A percentile compares a stretch with the other conserved stretches of the same genome.
phyloP scores from a whole-genome alignment of 2,797 vertebrate species.

The Betta splendens region DNA sequence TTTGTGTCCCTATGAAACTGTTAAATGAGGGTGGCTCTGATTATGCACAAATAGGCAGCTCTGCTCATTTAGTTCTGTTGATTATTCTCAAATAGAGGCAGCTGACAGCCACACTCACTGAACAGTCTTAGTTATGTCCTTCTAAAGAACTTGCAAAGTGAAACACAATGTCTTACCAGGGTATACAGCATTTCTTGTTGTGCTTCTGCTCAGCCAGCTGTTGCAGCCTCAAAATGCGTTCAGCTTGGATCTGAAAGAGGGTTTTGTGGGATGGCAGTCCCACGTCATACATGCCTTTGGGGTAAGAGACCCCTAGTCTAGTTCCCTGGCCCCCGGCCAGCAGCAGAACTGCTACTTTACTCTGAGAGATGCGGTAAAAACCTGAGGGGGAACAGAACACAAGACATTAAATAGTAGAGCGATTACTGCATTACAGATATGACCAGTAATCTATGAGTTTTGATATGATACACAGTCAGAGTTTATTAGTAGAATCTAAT shows the following conservation, averaged over 20 bases:
- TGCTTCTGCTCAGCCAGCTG: slow-evolving; percentile 86
- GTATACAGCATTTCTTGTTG: slow-evolving; percentile 85
- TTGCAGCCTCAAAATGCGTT: slow-evolving; percentile 91
- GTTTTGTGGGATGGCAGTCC: slow-evolving; percentile 94
- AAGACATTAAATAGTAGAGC: not conserved
- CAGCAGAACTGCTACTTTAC: slow-evolving; percentile 90
- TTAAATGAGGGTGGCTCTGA: not conserved
- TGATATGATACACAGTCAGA: not conserved
- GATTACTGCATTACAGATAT: slow-evolving; percentile 2
- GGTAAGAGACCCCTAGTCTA: slow-evolving; percentile 92
- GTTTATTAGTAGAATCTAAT: slow-evolving; percentile 24
- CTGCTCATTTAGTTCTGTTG: not conserved
- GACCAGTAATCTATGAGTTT: not conserved
- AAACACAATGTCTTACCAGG: slow-evolving; percentile 85
- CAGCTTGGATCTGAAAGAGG: slow-evolving; percentile 97
- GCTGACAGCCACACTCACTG: not conserved
- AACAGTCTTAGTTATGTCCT: not conserved
- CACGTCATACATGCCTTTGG: slow-evolving; percentile 98
- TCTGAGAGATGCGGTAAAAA: slow-evolving; percentile 81
- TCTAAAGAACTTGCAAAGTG: not conserved
- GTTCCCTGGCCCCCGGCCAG: slow-evolving; percentile 96
- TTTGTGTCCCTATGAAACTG: not conserved
- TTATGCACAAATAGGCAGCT: slow-evolving; percentile 4
- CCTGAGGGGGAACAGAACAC: slow-evolving; percentile 59
- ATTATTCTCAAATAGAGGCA: slow-evolving; percentile 6